Evolutionary conservation across 2,113 vertebrate genomes (phyloP).

Genomic region (Tragelaphus buxtoni): DNA sequence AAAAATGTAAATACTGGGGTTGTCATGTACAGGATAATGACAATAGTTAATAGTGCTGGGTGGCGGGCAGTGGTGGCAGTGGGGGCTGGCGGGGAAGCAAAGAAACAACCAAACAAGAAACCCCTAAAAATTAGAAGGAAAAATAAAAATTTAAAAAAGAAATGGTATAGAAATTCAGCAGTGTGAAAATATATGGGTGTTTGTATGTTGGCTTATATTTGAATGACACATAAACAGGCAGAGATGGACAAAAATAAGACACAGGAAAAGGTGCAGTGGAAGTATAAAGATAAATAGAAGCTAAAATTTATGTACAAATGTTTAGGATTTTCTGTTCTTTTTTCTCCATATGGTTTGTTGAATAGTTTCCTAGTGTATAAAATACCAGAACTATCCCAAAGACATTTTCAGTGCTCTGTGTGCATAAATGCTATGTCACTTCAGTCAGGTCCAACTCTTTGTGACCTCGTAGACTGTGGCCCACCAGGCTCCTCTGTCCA

Average conservation of each 20-base stretch:
- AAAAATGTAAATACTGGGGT: not conserved
- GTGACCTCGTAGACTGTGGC: fast-evolving
- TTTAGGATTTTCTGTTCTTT: not conserved
- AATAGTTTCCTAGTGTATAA: not conserved
- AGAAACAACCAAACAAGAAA: not conserved
- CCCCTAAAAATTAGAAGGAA: not conserved
- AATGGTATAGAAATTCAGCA: not conserved
- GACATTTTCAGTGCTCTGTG: not conserved
- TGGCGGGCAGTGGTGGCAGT: too few species aligned
- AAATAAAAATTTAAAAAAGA: not conserved
- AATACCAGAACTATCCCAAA: not conserved
- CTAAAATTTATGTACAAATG: not conserved
- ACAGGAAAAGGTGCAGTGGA: not conserved
- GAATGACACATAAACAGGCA: not conserved
- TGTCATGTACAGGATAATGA: not conserved
- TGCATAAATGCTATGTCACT: not conserved
- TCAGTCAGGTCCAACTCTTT: not conserved
- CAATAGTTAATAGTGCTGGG: not conserved
- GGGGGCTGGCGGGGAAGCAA: not conserved
- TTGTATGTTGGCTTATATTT: not conserved
- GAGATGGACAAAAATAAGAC: not conserved
- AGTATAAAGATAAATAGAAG: not conserved
- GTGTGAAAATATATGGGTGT: not conserved
- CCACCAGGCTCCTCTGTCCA: not conserved
- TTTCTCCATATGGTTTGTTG: not conserved